Conservation (phyloP, 2,888 invertebrate species). For the Eristalis tenax region DNA sequence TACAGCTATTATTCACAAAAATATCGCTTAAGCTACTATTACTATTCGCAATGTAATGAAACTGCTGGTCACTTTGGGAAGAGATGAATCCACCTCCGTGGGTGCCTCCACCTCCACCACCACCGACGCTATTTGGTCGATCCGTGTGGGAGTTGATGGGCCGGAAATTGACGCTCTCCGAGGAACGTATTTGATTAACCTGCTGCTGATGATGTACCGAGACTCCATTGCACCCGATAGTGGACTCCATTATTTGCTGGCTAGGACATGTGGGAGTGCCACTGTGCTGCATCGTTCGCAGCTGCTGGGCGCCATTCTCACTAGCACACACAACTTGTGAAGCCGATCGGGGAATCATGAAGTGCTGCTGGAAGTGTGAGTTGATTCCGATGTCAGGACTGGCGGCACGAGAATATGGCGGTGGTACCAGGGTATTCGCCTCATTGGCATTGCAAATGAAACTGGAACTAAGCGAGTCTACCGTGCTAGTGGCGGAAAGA, state of each 20-base stretch:
- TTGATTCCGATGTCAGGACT: constrained; percentile 86
- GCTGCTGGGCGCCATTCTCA: constrained; percentile 73
- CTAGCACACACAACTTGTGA: constrained; percentile 83
- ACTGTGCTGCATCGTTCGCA: constrained; percentile 60
- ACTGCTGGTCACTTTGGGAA: constrained; percentile 81
- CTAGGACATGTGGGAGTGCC: constrained; percentile 51
- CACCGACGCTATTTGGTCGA: constrained; percentile 72
- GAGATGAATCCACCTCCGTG: constrained; percentile 75
- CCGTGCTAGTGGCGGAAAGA: constrained; percentile 91
- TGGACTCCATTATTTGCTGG: constrained; percentile 73
- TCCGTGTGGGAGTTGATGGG: constrained; percentile 72
- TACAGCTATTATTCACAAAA: constrained; percentile 79
- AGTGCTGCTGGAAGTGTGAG: constrained; percentile 78
- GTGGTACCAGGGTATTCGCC: constrained; percentile 91
- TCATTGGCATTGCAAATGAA: constrained; percentile 93
- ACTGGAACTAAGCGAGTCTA: constrained; percentile 93
- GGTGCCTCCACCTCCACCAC: constrained; percentile 56
- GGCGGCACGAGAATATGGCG: constrained; percentile 90
- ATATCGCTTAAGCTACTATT: constrained; percentile 81
- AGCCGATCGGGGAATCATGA: constrained; percentile 83
- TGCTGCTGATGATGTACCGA: constrained; percentile 66
- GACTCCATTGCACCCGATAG: constrained; percentile 61
- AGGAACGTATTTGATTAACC: constrained; percentile 74
- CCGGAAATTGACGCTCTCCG: constrained; percentile 77
- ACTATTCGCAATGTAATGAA: constrained; percentile 79